Conservation (phyloP, 2,113 vertebrate species). For the Xyliphius kryptos region DNA sequence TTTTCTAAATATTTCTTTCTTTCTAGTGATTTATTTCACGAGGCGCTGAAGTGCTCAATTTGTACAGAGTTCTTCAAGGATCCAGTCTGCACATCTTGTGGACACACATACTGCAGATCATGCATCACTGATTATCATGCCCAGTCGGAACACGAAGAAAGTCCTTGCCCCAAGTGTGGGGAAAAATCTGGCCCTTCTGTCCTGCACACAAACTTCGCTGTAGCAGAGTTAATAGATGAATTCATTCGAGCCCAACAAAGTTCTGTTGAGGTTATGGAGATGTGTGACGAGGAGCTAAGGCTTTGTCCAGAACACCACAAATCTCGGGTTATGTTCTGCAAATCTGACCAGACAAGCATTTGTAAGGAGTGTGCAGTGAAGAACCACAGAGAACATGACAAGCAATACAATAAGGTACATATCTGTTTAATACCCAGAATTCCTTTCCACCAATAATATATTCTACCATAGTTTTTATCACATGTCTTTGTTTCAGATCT, state of each 20-base stretch:
- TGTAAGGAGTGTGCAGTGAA: conserved; percentile 3
- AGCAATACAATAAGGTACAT: conserved; percentile 5
- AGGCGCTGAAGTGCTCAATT: not conserved
- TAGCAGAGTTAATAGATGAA: not conserved
- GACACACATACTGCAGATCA: conserved; percentile 3
- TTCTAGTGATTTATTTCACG: too few species aligned
- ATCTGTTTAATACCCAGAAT: not conserved
- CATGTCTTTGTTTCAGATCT: not conserved
- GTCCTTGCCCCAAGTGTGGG: not conserved
- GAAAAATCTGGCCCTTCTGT: conserved; percentile 1
- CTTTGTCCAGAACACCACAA: not conserved
- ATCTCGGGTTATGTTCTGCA: conserved; percentile 2
- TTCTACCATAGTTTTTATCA: not conserved
- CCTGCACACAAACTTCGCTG: not conserved
- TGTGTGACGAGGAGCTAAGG: not conserved
- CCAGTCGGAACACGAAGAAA: not conserved
- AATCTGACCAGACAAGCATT: not conserved
- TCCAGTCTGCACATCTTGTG: conserved; percentile 1
- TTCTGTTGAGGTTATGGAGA: not conserved
- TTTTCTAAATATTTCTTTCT: too few species aligned
- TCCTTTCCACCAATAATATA: too few species aligned
- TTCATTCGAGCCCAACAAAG: not conserved
- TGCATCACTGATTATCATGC: not conserved
- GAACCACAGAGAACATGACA: conserved; percentile 5
- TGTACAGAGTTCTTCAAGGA: not conserved